phyloP scores from a whole-genome alignment of 2,888 invertebrate species.

The Eueremaeus valkanovi region DNA sequence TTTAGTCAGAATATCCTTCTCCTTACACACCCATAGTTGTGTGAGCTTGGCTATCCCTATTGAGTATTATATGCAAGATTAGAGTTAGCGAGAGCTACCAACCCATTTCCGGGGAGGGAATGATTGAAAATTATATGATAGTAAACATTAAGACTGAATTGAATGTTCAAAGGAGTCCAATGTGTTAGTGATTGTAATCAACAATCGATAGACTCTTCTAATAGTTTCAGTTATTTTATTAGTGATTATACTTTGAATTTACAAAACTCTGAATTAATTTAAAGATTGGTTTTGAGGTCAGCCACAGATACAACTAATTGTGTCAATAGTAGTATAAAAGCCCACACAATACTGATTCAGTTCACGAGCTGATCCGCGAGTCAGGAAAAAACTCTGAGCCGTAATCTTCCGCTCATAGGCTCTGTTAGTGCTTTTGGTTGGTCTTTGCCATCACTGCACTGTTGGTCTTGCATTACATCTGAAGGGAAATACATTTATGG shows the following conservation, averaged over 20 bases:
- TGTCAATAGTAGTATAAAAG: slow-evolving; percentile 4
- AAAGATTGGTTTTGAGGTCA: slow-evolving; percentile 8
- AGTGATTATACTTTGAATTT: neutral
- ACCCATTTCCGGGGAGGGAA: slow-evolving; percentile 26
- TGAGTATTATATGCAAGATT: slow-evolving; percentile 21
- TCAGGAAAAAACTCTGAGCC: neutral
- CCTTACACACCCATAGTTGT: too few species aligned
- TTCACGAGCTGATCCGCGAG: neutral
- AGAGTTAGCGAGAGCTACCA: slow-evolving; percentile 5
- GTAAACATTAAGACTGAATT: neutral
- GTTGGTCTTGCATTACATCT: slow-evolving; percentile 18
- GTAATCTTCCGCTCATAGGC: slow-evolving; percentile 6
- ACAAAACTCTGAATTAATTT: neutral
- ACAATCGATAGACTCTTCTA: neutral
- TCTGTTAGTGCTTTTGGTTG: neutral
- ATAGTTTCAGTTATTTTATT: neutral
- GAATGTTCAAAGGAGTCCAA: neutral
- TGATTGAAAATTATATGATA: neutral
- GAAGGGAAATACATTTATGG: slow-evolving; percentile 29
- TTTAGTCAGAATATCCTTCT: too few species aligned
- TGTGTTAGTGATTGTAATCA: neutral
- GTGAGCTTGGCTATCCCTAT: too few species aligned
- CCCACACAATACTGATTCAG: slow-evolving; percentile 27
- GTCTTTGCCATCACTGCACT: neutral
- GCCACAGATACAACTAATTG: neutral